Percentiles rank a stretch among this genome's conserved stretches.
Evolutionary conservation across 2,797 vertebrate species (phyloP).

Genomic region (Myotis pilosus): DNA sequence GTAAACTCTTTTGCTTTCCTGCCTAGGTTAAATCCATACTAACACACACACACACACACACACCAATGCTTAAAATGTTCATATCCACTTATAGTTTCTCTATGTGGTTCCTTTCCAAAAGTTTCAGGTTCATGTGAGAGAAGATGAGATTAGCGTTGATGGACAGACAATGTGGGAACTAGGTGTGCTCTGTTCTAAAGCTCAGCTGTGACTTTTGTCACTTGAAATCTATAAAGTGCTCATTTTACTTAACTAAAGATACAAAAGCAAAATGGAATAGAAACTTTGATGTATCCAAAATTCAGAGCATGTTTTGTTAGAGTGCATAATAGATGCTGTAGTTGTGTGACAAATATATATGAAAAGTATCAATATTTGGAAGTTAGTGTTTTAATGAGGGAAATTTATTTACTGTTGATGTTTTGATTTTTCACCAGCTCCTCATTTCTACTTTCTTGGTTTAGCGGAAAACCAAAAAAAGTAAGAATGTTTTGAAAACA

Average conservation of each 20-base stretch:
- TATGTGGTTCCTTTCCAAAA: neutral
- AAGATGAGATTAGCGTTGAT: neutral
- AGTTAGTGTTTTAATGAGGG: neutral
- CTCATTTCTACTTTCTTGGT: neutral
- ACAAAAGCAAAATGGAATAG: neutral
- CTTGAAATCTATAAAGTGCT: neutral
- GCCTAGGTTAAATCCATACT: neutral
- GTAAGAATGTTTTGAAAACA: neutral
- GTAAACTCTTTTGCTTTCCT: constrained; percentile 5
- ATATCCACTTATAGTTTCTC: neutral
- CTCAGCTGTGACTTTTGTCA: neutral
- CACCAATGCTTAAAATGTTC: neutral
- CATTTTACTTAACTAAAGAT: neutral
- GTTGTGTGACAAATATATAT: neutral
- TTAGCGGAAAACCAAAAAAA: neutral
- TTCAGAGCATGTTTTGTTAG: neutral
- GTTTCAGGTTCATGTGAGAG: neutral
- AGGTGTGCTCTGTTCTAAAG: neutral
- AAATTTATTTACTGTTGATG: neutral
- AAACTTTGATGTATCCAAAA: neutral
- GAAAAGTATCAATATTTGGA: neutral
- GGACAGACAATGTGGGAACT: neutral
- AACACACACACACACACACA: too few relatives aligned
- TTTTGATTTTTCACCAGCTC: constrained; percentile 29
- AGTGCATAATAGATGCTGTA: neutral